Conservation (phyloP, 2,888 invertebrate species). For the Pemphredon lugubris region DNA sequence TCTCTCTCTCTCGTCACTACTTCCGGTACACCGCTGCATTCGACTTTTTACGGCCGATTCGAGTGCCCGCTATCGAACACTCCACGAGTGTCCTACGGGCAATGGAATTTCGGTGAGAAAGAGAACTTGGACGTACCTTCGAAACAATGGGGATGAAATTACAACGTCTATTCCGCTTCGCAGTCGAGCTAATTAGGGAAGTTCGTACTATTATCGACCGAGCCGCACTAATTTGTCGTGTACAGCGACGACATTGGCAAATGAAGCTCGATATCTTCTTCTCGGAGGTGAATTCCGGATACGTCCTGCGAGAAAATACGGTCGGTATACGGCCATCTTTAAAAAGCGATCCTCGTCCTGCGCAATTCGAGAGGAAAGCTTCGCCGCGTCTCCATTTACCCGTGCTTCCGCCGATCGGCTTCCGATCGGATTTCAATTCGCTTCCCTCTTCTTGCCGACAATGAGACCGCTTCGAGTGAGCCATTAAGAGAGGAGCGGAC, state of each 20-base stretch:
- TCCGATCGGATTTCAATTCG: too few species aligned
- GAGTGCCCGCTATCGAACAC: neutral
- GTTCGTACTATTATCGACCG: conserved; percentile 22
- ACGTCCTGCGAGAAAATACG: too few species aligned
- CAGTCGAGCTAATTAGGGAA: conserved; percentile 18
- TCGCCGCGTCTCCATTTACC: too few species aligned
- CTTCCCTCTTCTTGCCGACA: too few species aligned
- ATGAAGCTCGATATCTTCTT: conserved; percentile 15
- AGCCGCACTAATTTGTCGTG: conserved; percentile 27
- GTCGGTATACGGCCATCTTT: too few species aligned
- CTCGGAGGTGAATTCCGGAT: too few species aligned
- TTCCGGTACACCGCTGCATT: too few species aligned
- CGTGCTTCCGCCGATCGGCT: too few species aligned
- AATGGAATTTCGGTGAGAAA: conserved; percentile 10
- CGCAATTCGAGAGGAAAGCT: too few species aligned
- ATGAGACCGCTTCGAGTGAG: conserved; percentile 9
- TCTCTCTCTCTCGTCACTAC: too few species aligned
- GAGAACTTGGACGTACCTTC: conserved; percentile 25
- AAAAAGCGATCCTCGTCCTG: too few species aligned
- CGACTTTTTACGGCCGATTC: neutral
- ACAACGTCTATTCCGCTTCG: conserved; percentile 11
- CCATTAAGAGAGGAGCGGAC: conserved; percentile 46
- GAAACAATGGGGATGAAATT: conserved; percentile 26
- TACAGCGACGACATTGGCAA: conserved; percentile 22
- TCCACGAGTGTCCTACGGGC: neutral